Conservation (phyloP, 53 echinoderm and acorn worm species). For the Zoroaster sp. region DNA sequence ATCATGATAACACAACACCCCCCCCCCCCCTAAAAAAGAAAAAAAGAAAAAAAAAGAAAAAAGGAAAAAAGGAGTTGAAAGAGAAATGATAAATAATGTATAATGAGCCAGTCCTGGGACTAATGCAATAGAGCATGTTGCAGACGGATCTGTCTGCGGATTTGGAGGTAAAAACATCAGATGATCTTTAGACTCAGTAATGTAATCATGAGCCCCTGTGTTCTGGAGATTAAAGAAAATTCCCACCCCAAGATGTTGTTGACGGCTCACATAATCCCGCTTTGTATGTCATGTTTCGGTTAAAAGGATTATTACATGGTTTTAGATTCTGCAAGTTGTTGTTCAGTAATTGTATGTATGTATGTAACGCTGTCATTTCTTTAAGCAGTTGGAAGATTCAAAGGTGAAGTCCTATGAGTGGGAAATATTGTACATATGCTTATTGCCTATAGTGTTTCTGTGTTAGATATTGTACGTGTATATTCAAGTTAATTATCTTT, state of each 20-base stretch:
- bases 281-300: neutral
- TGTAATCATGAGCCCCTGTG: no score
- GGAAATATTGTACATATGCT: neutral
- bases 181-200: neutral
- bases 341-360: no score
- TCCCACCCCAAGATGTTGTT: neutral
- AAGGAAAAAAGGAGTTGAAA: neutral
- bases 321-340: no score
- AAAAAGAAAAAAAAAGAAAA: neutral
- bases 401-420: no score
- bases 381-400: no score
- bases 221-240: no score
- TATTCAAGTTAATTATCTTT: neutral
- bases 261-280: neutral
- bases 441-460: neutral
- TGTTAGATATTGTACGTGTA: neutral
- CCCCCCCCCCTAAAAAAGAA: no score
- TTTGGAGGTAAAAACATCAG: neutral
- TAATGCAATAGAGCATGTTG: neutral
- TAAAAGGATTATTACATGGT: no score
- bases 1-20: neutral
- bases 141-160: neutral
- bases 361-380: no score
- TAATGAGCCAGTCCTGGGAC: neutral
- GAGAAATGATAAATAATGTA: neutral